Evolutionary conservation across 2,888 invertebrate genomes (phyloP).

Genomic region (Dynastes maya): DNA sequence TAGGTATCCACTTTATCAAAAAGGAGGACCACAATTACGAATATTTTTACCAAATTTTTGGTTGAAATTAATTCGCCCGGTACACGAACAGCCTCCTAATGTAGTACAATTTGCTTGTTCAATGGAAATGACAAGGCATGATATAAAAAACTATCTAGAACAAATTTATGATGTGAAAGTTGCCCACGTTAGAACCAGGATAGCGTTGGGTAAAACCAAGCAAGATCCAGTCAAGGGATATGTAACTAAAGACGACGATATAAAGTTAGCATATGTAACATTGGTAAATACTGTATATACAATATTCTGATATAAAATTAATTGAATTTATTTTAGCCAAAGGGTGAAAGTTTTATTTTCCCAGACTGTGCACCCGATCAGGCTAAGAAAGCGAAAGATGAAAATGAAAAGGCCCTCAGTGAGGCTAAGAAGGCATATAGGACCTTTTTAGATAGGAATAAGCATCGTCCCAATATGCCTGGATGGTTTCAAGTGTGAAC

Average conservation of each 20-base stretch:
- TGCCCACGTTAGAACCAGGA: conserved; percentile 83
- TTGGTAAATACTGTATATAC: conserved; percentile 74
- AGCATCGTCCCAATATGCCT: conserved; percentile 81
- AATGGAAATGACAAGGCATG: conserved; percentile 93
- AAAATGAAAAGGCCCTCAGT: conserved; percentile 75
- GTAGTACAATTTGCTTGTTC: conserved; percentile 92
- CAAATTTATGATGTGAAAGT: conserved; percentile 95
- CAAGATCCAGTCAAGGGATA: conserved; percentile 76
- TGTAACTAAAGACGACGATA: conserved; percentile 87
- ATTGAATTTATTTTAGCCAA: conserved; percentile 73
- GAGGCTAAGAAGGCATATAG: conserved; percentile 77
- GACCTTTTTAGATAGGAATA: conserved; percentile 77
- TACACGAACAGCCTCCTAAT: conserved; percentile 81
- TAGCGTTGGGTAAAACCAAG: conserved; percentile 80
- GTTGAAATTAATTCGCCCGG: conserved; percentile 90
- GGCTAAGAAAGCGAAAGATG: conserved; percentile 72
- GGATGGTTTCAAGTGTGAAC: conserved; percentile 84
- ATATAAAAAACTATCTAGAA: conserved; percentile 93
- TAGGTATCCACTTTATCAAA: conserved; percentile 93
- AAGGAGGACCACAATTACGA: conserved; percentile 94
- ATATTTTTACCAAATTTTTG: conserved; percentile 97
- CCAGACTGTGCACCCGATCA: conserved; percentile 79
- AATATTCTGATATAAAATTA: conserved; percentile 1
- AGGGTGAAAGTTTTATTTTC: conserved; percentile 81
- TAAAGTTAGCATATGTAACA: conserved; percentile 84